Evolutionary conservation across 2,113 vertebrate genomes (phyloP).

Genomic region (Notarius lentiginosus): DNA sequence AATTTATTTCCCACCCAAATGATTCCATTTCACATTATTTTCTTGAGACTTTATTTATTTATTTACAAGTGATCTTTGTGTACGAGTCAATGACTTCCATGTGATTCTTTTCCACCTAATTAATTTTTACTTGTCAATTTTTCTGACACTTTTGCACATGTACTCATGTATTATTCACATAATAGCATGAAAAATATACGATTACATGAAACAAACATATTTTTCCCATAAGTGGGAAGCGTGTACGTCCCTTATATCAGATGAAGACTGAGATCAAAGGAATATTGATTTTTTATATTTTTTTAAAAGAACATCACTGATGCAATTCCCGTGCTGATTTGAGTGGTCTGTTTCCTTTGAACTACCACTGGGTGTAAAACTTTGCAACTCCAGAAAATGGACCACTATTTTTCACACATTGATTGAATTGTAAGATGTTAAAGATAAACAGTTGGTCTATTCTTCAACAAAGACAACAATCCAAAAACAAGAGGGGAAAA

Average conservation of each 20-base stretch:
- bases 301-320: background rate
- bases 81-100: no score
- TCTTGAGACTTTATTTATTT: background rate
- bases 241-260: background rate
- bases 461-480: background rate
- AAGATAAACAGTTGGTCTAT: background rate
- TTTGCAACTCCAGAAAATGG: background rate
- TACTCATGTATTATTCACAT: background rate
- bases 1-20: background rate
- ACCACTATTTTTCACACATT: no score
- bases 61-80: background rate
- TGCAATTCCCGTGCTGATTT: background rate
- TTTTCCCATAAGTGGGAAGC: background rate
- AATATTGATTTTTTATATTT: background rate
- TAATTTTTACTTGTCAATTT: background rate
- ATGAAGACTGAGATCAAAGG: background rate
- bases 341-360: background rate
- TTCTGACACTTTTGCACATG: background rate
- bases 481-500: no score
- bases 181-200: background rate
- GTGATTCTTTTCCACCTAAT: background rate
- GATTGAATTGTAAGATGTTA: background rate
- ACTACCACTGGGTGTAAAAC: background rate
- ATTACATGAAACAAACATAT: background rate
- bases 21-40: background rate